Conservation (phyloP, 2,113 vertebrate species). For the Lepus americanus region DNA sequence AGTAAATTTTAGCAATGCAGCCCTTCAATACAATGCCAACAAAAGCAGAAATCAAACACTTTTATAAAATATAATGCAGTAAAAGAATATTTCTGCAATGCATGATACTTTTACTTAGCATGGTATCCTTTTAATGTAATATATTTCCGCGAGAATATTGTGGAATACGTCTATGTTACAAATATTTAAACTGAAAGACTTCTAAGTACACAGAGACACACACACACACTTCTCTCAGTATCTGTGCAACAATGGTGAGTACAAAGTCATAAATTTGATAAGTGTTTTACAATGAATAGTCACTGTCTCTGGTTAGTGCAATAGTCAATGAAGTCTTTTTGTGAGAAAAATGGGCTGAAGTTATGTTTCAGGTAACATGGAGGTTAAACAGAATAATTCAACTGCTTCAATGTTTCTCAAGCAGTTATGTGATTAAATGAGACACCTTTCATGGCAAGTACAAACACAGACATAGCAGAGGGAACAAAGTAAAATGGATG, state of each 20-base stretch:
- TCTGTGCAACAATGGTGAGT: neutral
- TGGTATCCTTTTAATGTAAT: neutral
- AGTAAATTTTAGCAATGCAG: neutral
- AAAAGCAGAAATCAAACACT: constrained; percentile 34
- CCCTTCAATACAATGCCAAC: constrained; percentile 45
- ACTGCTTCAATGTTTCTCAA: neutral
- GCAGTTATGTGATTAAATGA: neutral
- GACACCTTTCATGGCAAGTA: neutral
- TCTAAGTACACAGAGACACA: neutral
- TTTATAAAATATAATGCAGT: constrained; percentile 41
- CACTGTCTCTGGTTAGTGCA: neutral
- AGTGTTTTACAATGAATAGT: neutral
- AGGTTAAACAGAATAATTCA: neutral
- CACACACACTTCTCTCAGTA: neutral
- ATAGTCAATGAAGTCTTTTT: neutral
- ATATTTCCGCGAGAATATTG: neutral
- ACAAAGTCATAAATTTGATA: neutral
- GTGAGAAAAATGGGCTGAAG: neutral
- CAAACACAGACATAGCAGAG: neutral
- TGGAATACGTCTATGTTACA: neutral
- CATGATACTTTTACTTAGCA: neutral
- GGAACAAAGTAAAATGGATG: neutral
- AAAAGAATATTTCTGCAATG: neutral
- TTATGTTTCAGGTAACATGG: neutral
- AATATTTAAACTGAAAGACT: neutral